These are phyloP conservation scores for Chionomys nivalis DNA, from an alignment of 2,113 vertebrate genomes.

Conservation along the genomic window DNA sequence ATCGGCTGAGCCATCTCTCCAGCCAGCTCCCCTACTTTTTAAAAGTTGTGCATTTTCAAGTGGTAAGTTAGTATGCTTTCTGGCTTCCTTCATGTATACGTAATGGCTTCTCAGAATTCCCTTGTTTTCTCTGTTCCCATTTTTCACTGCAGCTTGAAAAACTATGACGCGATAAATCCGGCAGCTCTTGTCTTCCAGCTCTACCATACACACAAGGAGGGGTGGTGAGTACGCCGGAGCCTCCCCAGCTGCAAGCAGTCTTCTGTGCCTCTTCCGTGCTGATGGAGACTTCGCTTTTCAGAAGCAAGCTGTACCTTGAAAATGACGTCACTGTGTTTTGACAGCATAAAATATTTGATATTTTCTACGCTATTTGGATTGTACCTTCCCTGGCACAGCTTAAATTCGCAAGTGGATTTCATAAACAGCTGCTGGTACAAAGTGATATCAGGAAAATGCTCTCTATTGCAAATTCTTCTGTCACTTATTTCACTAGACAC, in stretches of 20 bases:
- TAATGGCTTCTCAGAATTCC: conserved; percentile 12
- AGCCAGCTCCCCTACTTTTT: conserved; percentile 24
- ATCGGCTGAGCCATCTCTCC: not conserved
- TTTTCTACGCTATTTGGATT: conserved; percentile 74
- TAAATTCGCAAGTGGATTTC: conserved; percentile 76
- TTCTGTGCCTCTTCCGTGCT: not conserved
- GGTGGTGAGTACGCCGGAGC: not conserved
- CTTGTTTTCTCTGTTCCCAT: not conserved
- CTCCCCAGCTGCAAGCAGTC: conserved; percentile 6
- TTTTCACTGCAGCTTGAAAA: conserved; percentile 44
- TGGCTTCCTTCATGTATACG: conserved; percentile 55
- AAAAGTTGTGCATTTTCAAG: conserved; percentile 44
- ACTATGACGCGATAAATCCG: conserved; percentile 39
- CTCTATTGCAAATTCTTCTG: conserved; percentile 80
- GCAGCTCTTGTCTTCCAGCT: conserved; percentile 25
- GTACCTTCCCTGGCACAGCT: conserved; percentile 71
- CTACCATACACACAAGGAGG: not conserved
- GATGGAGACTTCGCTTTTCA: conserved; percentile 57
- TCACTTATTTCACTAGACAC: conserved; percentile 81
- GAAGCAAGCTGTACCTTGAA: conserved; percentile 43
- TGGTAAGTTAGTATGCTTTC: conserved; percentile 24
- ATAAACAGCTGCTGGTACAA: conserved; percentile 66
- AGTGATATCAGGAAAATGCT: conserved; percentile 79
- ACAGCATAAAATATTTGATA: conserved; percentile 67
- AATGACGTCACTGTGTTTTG: conserved; percentile 67